Base-by-base conservation (phyloP, 2,797 vertebrate genomes). In the Tauraco hartlaubi region DNA sequence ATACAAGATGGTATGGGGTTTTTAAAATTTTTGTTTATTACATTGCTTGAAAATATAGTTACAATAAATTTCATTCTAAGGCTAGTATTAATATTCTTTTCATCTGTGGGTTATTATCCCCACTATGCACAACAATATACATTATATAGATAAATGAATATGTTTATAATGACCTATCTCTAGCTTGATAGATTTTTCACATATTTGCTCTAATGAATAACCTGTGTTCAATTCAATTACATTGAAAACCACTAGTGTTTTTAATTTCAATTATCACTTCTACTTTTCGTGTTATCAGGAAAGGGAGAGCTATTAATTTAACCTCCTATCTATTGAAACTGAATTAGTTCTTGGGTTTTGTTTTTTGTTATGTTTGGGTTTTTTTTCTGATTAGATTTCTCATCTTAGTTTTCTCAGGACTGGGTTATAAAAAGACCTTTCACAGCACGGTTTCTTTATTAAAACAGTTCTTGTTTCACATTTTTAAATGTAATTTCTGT, bases 191-290 rank as follows among this genome's bases (percentile, higher is more conserved):
- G 52, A 85, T 95, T 94, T 91, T 91, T 86, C n/a, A 58, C n/a
- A 67, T 19, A 25, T 93, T 92, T 96, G 88, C 52, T 85, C 46
- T 84, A 76, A 66, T 52, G 64, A 90, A 94, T 84, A 91, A 90
- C 19, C 23, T 74, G 18, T 54, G 28, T 79, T 93, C 68, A 77
- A 83, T 82, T 71, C 37, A 81, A 77, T 95, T 74, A 91, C 49
- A 66, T 6, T 85, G 59, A 69, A 94, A 88, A 77, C 18, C 4
- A 12, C 10, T 68, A 26, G 11, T 93, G 37, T 52, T 92, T 91
- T 90, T 81, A 69, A 86, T 62, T 87, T 59, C 52, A 92, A 43
- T 91, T 92, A 76, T 71, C 62, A 76, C 28, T 77, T 58, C 56
- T 75, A 44, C 41, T 72, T 85, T 89, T 69, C 6, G 0, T 43